Conservation (phyloP, 2,888 invertebrate genomes). For the Eupelmus urozonus region DNA sequence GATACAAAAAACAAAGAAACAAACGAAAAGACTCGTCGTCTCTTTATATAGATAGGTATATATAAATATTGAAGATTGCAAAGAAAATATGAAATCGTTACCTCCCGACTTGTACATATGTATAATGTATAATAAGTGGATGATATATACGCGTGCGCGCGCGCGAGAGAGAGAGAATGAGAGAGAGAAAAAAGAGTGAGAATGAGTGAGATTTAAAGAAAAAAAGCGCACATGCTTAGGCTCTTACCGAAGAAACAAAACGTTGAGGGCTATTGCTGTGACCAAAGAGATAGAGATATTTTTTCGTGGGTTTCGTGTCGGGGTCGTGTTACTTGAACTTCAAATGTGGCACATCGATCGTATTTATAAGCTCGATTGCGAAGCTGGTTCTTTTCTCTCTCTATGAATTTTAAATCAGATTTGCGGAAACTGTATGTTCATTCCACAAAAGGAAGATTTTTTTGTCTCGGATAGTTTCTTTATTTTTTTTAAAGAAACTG, state of each 20-base stretch:
- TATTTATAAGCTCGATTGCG: conserved; percentile 31
- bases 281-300: conserved; percentile 54
- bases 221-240: conserved; percentile 36
- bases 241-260: conserved; percentile 22
- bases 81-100: conserved; percentile 54
- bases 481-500: background rate
- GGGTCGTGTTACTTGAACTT: conserved; percentile 35
- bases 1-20: conserved; percentile 29
- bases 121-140: conserved; percentile 57
- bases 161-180: conserved; percentile 5
- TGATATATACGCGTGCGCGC: conserved; percentile 16
- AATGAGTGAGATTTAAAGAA: conserved; percentile 5
- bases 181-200: conserved; percentile 15
- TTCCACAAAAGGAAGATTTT: conserved; percentile 7
- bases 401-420: conserved; percentile 32
- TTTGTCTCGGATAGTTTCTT: background rate
- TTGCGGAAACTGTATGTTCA: conserved; percentile 30
- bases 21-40: conserved; percentile 40
- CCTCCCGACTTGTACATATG: conserved; percentile 58
- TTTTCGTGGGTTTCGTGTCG: conserved; percentile 42
- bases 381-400: conserved; percentile 53
- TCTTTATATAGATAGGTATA: conserved; percentile 54
- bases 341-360: conserved; percentile 19
- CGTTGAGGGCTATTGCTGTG: conserved; percentile 14
- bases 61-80: conserved; percentile 47